Conservation (phyloP, 2,797 vertebrate species). For the Smutsia temminckii region DNA sequence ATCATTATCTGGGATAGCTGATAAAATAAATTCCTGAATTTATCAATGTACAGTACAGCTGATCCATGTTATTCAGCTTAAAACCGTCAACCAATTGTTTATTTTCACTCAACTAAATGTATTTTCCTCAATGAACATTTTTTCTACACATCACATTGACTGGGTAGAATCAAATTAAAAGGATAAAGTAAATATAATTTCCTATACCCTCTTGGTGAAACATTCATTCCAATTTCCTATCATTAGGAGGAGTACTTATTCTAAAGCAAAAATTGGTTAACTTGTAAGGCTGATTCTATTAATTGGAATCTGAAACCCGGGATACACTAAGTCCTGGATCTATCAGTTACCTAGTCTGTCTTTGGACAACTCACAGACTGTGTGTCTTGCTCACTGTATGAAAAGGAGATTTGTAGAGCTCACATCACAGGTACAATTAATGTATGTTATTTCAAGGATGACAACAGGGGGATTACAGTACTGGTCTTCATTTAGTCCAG, state of each 20-base stretch:
- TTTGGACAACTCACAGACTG: background rate
- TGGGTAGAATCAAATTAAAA: slow-evolving; percentile 25
- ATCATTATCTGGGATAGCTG: background rate
- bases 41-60: background rate
- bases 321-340: background rate
- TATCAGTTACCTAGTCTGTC: background rate
- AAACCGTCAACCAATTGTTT: background rate
- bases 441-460: background rate
- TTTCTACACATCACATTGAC: background rate
- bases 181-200: slow-evolving; percentile 16
- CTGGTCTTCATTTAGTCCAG: background rate
- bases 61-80: background rate
- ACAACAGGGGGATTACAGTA: background rate
- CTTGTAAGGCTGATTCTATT: background rate
- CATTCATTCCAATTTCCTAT: background rate
- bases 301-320: background rate
- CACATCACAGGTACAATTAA: background rate
- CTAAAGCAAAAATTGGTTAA: background rate
- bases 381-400: background rate
- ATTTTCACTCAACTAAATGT: background rate
- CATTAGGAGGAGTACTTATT: background rate
- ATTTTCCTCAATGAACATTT: background rate
- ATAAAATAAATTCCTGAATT: slow-evolving; percentile 39
- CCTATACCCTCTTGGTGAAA: background rate
- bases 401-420: background rate